Evolutionary conservation across 2,888 invertebrate species (phyloP).

Genomic region (Cetonia aurata): DNA sequence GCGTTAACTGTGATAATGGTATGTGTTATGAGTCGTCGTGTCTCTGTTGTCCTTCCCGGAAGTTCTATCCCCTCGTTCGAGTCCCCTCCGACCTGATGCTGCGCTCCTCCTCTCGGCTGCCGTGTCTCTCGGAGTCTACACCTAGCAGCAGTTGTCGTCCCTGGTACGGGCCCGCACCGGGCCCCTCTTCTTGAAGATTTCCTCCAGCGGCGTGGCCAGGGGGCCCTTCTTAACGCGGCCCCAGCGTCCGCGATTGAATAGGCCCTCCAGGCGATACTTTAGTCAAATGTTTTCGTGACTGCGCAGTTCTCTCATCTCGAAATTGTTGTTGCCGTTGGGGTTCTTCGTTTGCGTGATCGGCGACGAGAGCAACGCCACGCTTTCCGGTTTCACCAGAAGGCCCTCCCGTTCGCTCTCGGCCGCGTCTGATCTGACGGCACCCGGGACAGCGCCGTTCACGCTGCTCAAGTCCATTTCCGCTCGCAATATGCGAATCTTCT

Average conservation of each 20-base stretch:
- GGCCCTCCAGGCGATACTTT: constrained; percentile 81
- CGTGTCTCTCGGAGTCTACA: neutral
- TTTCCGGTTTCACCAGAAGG: constrained; percentile 70
- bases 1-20: neutral
- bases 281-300: constrained; percentile 75
- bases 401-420: constrained; percentile 73
- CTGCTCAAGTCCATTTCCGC: constrained; percentile 73
- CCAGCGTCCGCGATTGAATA: constrained; percentile 72
- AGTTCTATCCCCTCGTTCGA: neutral
- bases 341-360: constrained; percentile 68
- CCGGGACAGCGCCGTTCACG: constrained; percentile 73
- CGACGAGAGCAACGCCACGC: constrained; percentile 65
- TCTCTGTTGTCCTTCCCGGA: neutral
- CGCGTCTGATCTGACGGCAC: constrained; percentile 62
- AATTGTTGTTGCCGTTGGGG: constrained; percentile 83
- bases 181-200: constrained; percentile 65
- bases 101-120: constrained; percentile 24
- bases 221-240: constrained; percentile 67
- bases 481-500: constrained; percentile 86
- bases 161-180: constrained; percentile 46
- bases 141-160: constrained; percentile 45
- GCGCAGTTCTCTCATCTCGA: constrained; percentile 82
- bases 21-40: too few relatives aligned
- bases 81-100: constrained; percentile 35
- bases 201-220: constrained; percentile 67